These are phyloP conservation scores for Notospermus geniculatus DNA, from an alignment of 1,140 invertebrate genomes.

Conservation along the genomic window DNA sequence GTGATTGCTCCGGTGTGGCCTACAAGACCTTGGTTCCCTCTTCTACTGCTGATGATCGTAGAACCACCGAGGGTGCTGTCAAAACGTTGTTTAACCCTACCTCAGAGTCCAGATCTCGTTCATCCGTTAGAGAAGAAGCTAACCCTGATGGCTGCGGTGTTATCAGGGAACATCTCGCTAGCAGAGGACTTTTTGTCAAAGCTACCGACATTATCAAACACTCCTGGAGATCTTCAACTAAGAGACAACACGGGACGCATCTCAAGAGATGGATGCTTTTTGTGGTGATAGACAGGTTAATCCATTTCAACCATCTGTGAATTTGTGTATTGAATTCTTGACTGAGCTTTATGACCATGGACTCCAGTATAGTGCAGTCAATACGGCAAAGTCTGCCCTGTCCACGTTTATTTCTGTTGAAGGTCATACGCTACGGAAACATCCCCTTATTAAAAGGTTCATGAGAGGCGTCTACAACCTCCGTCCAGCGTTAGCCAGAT, in stretches of 20 bases:
- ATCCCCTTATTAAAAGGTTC: background rate
- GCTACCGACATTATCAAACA: background rate
- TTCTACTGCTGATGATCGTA: conserved; percentile 13
- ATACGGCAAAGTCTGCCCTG: background rate
- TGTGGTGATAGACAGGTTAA: background rate
- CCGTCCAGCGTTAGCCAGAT: conserved; percentile 3
- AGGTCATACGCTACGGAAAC: background rate
- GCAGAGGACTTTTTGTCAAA: conserved; percentile 8
- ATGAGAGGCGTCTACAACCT: conserved; percentile 4
- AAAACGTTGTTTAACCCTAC: too few relatives aligned
- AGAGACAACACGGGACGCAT: background rate
- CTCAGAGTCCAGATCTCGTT: too few relatives aligned
- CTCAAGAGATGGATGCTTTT: background rate
- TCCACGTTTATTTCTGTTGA: conserved; percentile 5
- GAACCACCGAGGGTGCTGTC: too few relatives aligned
- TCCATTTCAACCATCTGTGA: background rate
- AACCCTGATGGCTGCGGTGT: too few relatives aligned
- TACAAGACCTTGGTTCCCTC: conserved; percentile 21
- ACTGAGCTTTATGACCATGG: background rate
- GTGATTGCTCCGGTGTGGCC: conserved; percentile 22
- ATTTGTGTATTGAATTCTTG: background rate
- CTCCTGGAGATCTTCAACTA: background rate
- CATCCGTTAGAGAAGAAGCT: too few relatives aligned
- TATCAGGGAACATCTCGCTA: too few relatives aligned
- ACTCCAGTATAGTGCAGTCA: conserved; percentile 4